phyloP scores from a whole-genome alignment of 1,140 invertebrate species.

The Brachionus rotundiformis region DNA sequence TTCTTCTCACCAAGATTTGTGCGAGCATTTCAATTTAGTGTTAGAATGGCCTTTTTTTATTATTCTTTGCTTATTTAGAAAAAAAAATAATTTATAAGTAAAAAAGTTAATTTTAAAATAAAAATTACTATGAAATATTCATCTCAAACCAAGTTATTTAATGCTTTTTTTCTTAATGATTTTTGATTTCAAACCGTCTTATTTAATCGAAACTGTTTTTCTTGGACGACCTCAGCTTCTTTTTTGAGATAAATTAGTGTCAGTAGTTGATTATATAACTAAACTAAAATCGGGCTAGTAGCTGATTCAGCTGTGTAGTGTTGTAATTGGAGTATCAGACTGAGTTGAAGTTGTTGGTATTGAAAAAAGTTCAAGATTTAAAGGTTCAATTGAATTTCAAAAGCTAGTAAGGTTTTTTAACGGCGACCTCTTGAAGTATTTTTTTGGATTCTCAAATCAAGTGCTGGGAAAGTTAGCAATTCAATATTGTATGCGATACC shows the following conservation, averaged over 20 bases:
- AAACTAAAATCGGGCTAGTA: background rate
- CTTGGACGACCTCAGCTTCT: background rate
- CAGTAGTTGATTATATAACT: background rate
- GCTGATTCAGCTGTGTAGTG: background rate
- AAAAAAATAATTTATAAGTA: too few species aligned
- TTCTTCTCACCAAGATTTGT: too few species aligned
- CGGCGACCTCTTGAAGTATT: background rate
- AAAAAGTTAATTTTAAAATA: too few species aligned
- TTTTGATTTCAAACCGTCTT: background rate
- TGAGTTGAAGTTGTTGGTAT: too few species aligned
- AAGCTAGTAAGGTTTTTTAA: background rate
- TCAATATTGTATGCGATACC: too few species aligned
- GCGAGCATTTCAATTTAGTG: too few species aligned
- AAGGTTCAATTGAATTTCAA: background rate
- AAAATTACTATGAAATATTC: too few species aligned
- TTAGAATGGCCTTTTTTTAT: too few species aligned
- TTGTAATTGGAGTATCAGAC: too few species aligned
- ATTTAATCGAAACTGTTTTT: background rate
- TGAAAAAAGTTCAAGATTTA: background rate
- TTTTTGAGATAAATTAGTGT: background rate
- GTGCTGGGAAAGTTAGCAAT: background rate
- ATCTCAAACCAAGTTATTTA: too few species aligned
- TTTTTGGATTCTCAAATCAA: background rate
- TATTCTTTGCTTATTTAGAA: too few species aligned
- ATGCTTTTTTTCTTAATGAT: too few species aligned